Base-by-base conservation (phyloP, 2,888 invertebrate genomes). In the Habrosyne pyritoides region DNA sequence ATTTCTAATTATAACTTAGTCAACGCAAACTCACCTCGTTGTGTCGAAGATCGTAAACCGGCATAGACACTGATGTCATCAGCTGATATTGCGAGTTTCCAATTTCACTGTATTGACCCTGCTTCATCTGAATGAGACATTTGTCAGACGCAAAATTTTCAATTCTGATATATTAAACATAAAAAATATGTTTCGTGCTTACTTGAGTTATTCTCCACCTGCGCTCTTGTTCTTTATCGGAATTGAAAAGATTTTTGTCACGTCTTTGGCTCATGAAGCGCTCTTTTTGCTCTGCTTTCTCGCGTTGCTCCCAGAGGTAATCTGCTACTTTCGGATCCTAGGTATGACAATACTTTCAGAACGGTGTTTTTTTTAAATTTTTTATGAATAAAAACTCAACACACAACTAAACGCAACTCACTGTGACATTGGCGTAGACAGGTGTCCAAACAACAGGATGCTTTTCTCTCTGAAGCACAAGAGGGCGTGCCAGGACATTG, bases 381-480 rank as follows among this genome's bases (percentile, higher is more conserved):
- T 51, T 14, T 52, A 54, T 24, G n/a, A 51, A 28, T 1, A 10
- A n/a, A n/a, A n/a, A n/a, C n/a, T n/a, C n/a, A n/a, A n/a, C n/a
- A n/a, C n/a, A n/a, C n/a, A n/a, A n/a, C n/a, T n/a, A n/a, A n/a
- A n/a, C n/a, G 55, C 53, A 21, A 67, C 94, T 93, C 89, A 96
- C 96, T 70, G 97, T 96, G 54, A 97, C 94, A 83, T 99, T 98
- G 18, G 98, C 98, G 84, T 99, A 99, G 14, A 99, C 98, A 10
- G 98, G 98, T 0, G 98, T 99, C 99, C 99, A 99, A 7, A 98
- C 96, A n/a, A 97, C 96, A 6, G 98, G 98, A 84, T 98, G 97
- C 66, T 96, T 94, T 59, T 95, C 95, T 52, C 96, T 94, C 67
- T 96, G 96, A 66, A 99, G 93, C 12, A 99, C 99, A 87, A 99